These are phyloP conservation scores for Scolopax mira DNA, from an alignment of 2,113 vertebrate genomes.

Conservation along the genomic window DNA sequence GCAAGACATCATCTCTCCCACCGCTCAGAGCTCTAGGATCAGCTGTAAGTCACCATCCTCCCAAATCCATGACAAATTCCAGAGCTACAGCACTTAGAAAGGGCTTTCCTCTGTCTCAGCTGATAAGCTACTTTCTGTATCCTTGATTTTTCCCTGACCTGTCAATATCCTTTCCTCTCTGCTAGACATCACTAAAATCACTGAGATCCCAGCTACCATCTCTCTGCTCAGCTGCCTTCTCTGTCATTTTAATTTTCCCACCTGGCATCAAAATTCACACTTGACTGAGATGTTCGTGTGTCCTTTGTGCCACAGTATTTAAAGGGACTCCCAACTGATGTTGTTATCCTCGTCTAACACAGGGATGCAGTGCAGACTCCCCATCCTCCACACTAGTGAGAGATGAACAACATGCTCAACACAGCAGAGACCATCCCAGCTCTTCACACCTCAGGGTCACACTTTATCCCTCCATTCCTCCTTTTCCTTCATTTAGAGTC, in stretches of 20 bases:
- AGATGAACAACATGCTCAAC: not conserved
- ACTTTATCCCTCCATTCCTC: not conserved
- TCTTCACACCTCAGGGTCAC: not conserved
- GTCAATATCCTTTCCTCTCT: not conserved
- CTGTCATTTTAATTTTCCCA: not conserved
- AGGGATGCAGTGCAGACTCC: not conserved
- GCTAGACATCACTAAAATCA: not conserved
- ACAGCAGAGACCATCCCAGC: not conserved
- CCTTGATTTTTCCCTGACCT: not conserved
- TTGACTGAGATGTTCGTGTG: not conserved
- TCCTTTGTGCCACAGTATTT: not conserved
- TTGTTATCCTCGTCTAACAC: not conserved
- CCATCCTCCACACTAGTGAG: fast-evolving
- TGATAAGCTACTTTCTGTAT: not conserved
- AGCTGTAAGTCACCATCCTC: not conserved
- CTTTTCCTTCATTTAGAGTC: not conserved
- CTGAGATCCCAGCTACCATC: not conserved
- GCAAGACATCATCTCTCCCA: not conserved
- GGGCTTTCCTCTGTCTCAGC: not conserved
- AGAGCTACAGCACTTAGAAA: not conserved
- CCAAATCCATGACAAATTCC: not conserved
- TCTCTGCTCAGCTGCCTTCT: not conserved
- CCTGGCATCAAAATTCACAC: not conserved
- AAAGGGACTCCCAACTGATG: not conserved
- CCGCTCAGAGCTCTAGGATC: not conserved